Percentiles rank a stretch among this genome's conserved stretches.
These are phyloP conservation scores for Rhynchomys soricoides DNA, from an alignment of 2,113 vertebrate species.

Conservation along the genomic window DNA sequence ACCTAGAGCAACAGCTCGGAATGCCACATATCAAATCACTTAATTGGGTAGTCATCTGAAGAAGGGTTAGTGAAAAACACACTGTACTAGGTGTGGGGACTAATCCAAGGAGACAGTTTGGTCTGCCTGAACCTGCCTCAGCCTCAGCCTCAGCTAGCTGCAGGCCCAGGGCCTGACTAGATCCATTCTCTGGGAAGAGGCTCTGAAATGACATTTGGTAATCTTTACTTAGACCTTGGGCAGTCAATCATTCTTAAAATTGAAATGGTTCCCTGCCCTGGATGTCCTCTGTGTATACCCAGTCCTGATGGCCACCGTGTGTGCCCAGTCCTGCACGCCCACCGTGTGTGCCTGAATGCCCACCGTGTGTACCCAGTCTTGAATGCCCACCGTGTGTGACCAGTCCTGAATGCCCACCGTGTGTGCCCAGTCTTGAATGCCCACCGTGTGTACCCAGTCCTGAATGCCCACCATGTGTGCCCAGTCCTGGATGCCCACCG, in stretches of 20 bases:
- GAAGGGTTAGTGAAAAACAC: constrained; percentile 7
- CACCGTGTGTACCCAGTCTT: not conserved
- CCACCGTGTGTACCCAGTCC: not conserved
- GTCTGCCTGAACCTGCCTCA: not conserved
- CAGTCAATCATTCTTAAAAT: not conserved
- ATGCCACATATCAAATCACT: constrained; percentile 48
- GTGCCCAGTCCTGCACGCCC: not conserved
- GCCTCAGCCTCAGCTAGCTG: constrained; percentile 5
- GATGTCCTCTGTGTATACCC: not conserved
- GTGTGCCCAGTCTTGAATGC: not conserved
- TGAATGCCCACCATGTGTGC: not conserved
- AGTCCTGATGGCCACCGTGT: not conserved
- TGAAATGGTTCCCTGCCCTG: not conserved
- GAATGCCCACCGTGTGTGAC: not conserved
- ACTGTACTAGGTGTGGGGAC: not conserved
- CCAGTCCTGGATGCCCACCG: not conserved
- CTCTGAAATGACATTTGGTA: not conserved
- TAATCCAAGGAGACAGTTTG: not conserved
- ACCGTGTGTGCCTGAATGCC: too few species aligned
- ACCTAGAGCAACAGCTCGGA: constrained; percentile 50
- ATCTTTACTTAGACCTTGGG: not conserved
- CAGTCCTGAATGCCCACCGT: too few species aligned
- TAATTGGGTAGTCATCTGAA: constrained; percentile 58
- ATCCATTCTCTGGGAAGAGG: not conserved
- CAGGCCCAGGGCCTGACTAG: not conserved